phyloP scores from a whole-genome alignment of 1,140 invertebrate species.

The Cotesia typhae region DNA sequence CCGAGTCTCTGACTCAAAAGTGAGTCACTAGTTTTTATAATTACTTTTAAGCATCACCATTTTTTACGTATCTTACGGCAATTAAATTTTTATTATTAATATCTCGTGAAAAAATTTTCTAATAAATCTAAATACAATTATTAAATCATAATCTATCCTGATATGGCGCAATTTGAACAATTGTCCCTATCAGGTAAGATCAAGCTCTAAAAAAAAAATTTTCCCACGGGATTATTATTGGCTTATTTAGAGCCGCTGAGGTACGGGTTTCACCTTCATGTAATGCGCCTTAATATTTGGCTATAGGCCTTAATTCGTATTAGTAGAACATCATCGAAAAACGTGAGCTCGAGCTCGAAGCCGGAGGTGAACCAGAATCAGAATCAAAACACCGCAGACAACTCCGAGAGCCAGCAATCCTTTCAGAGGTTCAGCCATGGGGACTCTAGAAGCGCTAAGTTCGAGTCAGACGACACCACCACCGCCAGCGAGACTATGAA shows the following conservation, averaged over 20 bases:
- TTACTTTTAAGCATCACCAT: constrained; percentile 1
- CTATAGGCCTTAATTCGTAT: constrained; percentile 67
- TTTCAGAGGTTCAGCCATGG: constrained; percentile 36
- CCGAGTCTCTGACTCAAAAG: constrained; percentile 62
- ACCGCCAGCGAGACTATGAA: constrained; percentile 59
- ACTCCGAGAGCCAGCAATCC: constrained; percentile 44
- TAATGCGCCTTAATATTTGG: constrained; percentile 64
- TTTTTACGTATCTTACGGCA: constrained; percentile 15
- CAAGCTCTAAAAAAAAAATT: no score
- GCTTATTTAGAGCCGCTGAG: constrained; percentile 50
- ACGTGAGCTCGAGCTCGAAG: constrained; percentile 55
- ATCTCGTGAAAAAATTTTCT: no score
- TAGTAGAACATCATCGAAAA: constrained; percentile 61
- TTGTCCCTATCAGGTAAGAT: no score
- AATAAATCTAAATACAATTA: no score
- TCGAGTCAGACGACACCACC: constrained; percentile 61
- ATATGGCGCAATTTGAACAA: no score
- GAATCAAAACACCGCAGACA: constrained; percentile 47
- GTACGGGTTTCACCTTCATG: constrained; percentile 62
- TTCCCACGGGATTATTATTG: not conserved
- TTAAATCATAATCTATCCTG: no score
- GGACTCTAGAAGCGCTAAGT: constrained; percentile 48
- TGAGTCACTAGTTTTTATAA: constrained; percentile 47
- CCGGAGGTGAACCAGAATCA: constrained; percentile 40
- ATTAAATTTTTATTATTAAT: not conserved